Conservation (phyloP, 2,797 vertebrate species). For the Apogon talboti region DNA sequence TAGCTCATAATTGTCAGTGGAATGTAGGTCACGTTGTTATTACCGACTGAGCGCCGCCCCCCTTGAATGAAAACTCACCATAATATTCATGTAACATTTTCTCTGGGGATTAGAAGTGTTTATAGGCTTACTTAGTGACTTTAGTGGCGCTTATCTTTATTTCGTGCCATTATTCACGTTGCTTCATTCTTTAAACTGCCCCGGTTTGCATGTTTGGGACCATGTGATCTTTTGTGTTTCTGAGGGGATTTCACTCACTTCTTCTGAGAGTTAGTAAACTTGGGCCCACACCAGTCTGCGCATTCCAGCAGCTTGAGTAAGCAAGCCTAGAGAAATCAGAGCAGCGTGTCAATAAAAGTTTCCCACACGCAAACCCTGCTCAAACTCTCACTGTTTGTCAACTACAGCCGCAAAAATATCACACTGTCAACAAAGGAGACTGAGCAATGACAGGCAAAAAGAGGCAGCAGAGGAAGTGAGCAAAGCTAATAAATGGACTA, state of each 20-base stretch:
- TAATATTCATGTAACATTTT: not conserved
- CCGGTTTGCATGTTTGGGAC: not conserved
- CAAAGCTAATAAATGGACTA: too few species aligned
- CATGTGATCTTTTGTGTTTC: not conserved
- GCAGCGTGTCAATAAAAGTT: constrained; percentile 56
- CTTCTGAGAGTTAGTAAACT: not conserved
- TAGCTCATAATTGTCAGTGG: constrained; percentile 71
- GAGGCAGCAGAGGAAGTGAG: too few species aligned
- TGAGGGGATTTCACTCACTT: constrained; percentile 9
- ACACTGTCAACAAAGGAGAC: too few species aligned
- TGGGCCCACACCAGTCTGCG: constrained; percentile 21
- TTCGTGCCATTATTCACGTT: not conserved
- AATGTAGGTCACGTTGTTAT: constrained; percentile 84
- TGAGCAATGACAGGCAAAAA: too few species aligned
- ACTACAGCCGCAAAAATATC: constrained; percentile 22
- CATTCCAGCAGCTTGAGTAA: constrained; percentile 70
- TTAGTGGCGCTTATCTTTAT: not conserved
- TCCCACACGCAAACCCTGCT: constrained; percentile 26
- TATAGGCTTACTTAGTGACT: not conserved
- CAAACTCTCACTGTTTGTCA: constrained; percentile 39
- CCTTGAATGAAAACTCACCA: constrained; percentile 2
- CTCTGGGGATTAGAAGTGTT: not conserved
- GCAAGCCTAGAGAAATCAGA: constrained; percentile 41
- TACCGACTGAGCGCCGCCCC: constrained; percentile 38
- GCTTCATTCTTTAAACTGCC: not conserved